Percentiles rank a stretch among this genome's conserved stretches.
Evolutionary conservation across 2,888 invertebrate genomes (phyloP).

Genomic region (Crossocerus cetratus): DNA sequence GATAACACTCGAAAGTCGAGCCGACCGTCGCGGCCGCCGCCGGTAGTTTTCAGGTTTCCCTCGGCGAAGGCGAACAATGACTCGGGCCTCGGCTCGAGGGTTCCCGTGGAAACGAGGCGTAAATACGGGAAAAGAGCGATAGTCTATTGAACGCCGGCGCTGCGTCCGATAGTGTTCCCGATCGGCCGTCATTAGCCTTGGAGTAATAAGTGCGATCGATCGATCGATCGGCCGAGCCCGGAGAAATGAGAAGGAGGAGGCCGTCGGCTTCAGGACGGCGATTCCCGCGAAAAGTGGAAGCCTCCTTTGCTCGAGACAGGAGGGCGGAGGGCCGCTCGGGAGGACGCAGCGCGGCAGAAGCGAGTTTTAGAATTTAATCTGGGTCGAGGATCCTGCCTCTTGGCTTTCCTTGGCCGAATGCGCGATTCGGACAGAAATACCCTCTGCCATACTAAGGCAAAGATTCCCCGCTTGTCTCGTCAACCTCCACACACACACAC

Average conservation of each 20-base stretch:
- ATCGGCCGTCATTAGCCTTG: no score
- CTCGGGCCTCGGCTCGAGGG: slow-evolving; percentile 9
- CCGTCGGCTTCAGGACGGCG: no score
- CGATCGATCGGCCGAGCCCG: no score
- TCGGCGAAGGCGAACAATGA: slow-evolving; percentile 33
- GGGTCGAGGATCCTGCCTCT: slow-evolving; percentile 20
- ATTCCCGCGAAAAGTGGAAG: no score
- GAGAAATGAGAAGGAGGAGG: no score
- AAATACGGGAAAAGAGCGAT: slow-evolving; percentile 5
- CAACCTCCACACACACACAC: no score
- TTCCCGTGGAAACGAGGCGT: slow-evolving; percentile 5
- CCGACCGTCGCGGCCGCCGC: neutral
- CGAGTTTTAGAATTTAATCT: slow-evolving; percentile 24
- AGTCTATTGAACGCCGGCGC: no score
- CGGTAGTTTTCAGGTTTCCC: slow-evolving; percentile 54
- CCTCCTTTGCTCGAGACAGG: neutral
- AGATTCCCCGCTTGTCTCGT: no score
- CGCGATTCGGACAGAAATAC: no score
- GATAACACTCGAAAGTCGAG: slow-evolving; percentile 50
- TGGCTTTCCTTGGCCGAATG: neutral
- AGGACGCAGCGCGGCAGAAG: neutral
- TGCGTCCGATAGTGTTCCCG: no score
- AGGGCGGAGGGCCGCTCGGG: neutral
- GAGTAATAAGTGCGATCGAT: neutral
- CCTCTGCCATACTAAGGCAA: no score